Conservation (phyloP, 2,888 invertebrate genomes). For the Beris morrisii region DNA sequence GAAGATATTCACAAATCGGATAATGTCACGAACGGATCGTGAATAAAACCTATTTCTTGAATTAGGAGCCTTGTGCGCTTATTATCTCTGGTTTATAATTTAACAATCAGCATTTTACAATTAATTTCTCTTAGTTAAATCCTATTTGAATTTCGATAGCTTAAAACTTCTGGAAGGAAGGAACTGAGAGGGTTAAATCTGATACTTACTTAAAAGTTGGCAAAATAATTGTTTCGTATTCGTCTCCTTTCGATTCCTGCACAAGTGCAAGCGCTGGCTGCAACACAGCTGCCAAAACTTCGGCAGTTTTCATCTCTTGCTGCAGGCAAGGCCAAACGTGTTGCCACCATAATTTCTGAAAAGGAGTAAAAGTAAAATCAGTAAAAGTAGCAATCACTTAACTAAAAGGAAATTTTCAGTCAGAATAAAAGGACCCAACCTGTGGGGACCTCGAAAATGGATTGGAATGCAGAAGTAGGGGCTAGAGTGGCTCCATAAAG, state of each 20-base stretch:
- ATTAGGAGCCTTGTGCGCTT: no score
- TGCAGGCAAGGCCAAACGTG: constrained; percentile 90
- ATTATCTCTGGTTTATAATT: no score
- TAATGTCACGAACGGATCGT: no score
- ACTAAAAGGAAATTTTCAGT: not conserved
- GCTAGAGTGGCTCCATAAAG: no score
- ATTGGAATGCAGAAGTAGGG: not conserved
- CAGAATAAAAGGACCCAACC: not conserved
- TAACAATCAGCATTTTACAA: no score
- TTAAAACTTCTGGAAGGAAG: no score
- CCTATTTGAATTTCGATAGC: no score
- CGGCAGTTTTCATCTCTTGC: constrained; percentile 80
- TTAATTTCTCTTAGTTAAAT: no score
- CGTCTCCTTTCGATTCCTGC: constrained; percentile 74
- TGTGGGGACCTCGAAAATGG: not conserved
- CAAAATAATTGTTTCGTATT: constrained; percentile 79
- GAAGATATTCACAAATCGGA: no score
- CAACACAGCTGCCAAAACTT: constrained; percentile 82
- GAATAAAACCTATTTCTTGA: no score
- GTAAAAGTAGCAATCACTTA: constrained; percentile 6
- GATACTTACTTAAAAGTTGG: constrained; percentile 78
- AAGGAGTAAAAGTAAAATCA: constrained; percentile 39
- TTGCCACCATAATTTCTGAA: constrained; percentile 93
- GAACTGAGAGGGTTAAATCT: not conserved
- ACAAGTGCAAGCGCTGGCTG: constrained; percentile 82